phyloP scores from a whole-genome alignment of 1,140 invertebrate genomes.

The Heterodera carotae region DNA sequence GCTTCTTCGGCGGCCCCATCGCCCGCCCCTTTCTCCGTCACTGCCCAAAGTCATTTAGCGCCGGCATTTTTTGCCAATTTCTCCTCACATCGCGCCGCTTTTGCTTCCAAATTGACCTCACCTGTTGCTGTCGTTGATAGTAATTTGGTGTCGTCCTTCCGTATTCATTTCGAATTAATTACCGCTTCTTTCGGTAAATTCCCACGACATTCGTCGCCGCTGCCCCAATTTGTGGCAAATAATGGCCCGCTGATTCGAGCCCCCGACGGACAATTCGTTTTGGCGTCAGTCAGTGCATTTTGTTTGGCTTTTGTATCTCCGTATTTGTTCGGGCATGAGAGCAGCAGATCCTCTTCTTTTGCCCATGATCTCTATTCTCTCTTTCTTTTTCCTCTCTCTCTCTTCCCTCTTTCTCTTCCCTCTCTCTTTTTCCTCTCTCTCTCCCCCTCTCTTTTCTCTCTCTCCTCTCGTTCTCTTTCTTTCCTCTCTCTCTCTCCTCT shows the following conservation, averaged over 20 bases:
- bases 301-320: neutral
- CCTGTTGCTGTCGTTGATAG: constrained; percentile 3
- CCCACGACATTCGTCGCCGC: neutral
- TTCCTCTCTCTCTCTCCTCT: neutral
- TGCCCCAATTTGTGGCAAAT: constrained; percentile 27
- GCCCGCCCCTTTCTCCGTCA: neutral
- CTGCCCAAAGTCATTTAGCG: neutral
- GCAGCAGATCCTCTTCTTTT: no score
- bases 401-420: neutral
- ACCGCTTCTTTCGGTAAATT: neutral
- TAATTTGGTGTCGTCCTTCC: neutral
- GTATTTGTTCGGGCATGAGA: no score
- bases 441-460: neutral
- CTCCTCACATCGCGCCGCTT: neutral
- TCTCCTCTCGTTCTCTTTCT: neutral
- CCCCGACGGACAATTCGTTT: constrained; percentile 30
- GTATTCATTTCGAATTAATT: no score
- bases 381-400: neutral
- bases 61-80: neutral
- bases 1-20: neutral
- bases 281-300: constrained; percentile 15
- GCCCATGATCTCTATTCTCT: no score
- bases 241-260: constrained; percentile 27
- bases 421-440: neutral
- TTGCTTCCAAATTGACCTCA: constrained; percentile 14